These are phyloP conservation scores for Acanthosepion pharaonis DNA, from an alignment of 2,888 invertebrate species.

Conservation along the genomic window DNA sequence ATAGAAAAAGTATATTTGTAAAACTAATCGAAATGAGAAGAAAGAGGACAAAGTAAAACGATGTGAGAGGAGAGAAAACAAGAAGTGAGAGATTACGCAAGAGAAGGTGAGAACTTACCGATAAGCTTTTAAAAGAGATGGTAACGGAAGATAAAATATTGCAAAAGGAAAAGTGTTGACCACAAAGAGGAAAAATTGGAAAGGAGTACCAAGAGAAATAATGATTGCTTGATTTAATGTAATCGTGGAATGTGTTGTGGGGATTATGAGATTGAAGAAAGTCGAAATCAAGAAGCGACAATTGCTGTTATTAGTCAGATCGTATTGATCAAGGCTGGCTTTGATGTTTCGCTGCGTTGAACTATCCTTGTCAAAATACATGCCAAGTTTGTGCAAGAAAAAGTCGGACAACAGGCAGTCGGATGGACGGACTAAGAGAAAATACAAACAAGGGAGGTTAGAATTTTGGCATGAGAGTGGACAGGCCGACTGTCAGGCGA, in stretches of 20 bases:
- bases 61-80: background rate
- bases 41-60: background rate
- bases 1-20: background rate
- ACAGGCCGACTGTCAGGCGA: background rate
- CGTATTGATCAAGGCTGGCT: background rate
- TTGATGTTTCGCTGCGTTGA: background rate
- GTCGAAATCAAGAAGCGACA: slow-evolving; percentile 9
- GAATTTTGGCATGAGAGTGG: background rate
- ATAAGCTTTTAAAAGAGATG: background rate
- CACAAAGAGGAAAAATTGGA: background rate
- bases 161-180: background rate
- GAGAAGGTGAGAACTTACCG: background rate
- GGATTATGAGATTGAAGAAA: background rate
- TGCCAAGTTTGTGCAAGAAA: background rate
- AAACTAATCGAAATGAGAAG: too few species aligned
- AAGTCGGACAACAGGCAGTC: background rate
- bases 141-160: background rate
- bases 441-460: background rate
- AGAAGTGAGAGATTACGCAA: background rate
- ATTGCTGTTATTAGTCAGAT: slow-evolving; percentile 21
- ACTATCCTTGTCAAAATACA: slow-evolving; percentile 8
- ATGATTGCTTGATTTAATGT: background rate
- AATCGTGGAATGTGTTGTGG: background rate
- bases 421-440: background rate
- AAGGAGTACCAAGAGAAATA: background rate